Evolutionary conservation across 2,797 vertebrate genomes (phyloP), one percentile per base, ranked within the genome.

Genomic region (Sciurus carolinensis): DNA sequence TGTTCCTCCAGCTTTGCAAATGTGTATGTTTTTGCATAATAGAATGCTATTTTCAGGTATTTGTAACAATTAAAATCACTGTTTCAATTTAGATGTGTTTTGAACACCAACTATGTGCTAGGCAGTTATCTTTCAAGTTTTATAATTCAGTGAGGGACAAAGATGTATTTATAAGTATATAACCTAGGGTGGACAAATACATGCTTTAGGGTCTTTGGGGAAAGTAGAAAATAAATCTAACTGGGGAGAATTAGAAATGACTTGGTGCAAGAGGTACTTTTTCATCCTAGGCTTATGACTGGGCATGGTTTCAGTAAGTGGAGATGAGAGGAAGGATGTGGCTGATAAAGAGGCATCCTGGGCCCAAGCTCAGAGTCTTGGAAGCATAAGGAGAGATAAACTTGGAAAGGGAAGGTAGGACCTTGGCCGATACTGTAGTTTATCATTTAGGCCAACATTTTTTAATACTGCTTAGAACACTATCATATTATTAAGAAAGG

Each of bases 1-100:
- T 88, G 28, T 92, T 80, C 18, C 64, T n/a, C 24, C 30, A 73
- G n/a, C 66, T 95, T 83, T 75, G 15, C 15, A 66, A 28, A 14
- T 73, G 91, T 91, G 17, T 67, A 13, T 80, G 18, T 89, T 50
- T 93, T 86, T 95, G 36, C 91, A 10, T 86, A 92, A 86, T 89
- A 86, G 67, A 93, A 33, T 72, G n/a, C 88, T 59, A 66, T 73
- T 95, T 93, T 91, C 42, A 83, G 47, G 22, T 20, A 79, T 79
- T 82, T 89, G 69, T 42, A 87, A 80, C 84, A 87, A 91, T 69
- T 93, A 90, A 94, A 87, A 85, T 57, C 62, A 66, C 14, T 76
- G 13, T 92, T 91, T 94, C 71, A 89, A 30, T 92, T 91, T 71
- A 47, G n/a, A 81, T 39, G 18, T 86, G 33, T 85, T 84, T 87